Conservation (phyloP, 2,888 invertebrate genomes). For the Euplagia quadripunctaria region DNA sequence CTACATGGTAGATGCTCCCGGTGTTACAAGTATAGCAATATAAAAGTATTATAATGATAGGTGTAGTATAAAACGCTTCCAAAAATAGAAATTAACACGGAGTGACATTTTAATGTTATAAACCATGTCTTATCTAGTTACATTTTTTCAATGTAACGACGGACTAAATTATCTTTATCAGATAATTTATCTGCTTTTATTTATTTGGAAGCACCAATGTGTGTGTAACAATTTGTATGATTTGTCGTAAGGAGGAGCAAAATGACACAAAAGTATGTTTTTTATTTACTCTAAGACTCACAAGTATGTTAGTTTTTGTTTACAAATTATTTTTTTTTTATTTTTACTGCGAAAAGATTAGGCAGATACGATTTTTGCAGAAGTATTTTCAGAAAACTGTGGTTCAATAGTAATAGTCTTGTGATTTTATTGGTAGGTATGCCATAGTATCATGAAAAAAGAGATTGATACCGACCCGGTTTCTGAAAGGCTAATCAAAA, state of each 20-base stretch:
- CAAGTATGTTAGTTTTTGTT: neutral
- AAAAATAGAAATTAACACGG: neutral
- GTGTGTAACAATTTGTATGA: constrained; percentile 65
- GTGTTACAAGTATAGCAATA: no score
- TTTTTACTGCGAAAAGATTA: no score
- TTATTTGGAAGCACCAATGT: constrained; percentile 54
- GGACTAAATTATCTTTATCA: constrained; percentile 75
- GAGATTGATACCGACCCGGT: no score
- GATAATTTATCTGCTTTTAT: constrained; percentile 77
- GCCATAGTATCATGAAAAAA: neutral
- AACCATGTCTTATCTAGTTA: constrained; percentile 53
- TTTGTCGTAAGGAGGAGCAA: constrained; percentile 52
- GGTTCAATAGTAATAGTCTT: neutral
- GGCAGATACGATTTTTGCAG: neutral
- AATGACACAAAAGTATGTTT: constrained; percentile 8
- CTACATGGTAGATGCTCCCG: no score
- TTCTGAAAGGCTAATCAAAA: no score
- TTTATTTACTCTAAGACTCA: neutral
- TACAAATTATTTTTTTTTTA: neutral
- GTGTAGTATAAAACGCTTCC: no score
- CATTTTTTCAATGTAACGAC: constrained; percentile 31
- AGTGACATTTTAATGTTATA: neutral
- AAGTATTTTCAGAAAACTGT: neutral
- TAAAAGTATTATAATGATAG: no score
- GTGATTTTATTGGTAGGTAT: no score